A percentile compares a stretch with the other conserved stretches of the same genome.
Conservation (phyloP, 2,113 vertebrate species). For the Leucosticte australis region DNA sequence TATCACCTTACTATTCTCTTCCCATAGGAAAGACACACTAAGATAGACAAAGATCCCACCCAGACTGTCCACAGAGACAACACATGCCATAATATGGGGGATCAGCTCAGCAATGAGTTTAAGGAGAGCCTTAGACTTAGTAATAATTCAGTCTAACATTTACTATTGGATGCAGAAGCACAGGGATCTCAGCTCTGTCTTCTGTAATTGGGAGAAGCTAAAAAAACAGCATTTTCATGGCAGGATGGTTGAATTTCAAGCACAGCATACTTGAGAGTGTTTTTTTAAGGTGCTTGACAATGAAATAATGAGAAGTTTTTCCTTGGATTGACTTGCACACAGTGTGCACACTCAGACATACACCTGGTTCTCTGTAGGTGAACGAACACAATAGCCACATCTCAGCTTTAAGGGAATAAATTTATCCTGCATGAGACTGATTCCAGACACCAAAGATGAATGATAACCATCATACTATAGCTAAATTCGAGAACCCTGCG, state of each 20-base stretch:
- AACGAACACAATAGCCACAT: background rate
- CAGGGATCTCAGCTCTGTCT: background rate
- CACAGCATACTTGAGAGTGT: background rate
- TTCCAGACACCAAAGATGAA: background rate
- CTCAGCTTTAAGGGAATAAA: background rate
- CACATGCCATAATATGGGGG: background rate
- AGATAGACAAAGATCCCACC: background rate
- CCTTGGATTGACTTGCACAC: background rate
- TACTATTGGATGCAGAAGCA: background rate
- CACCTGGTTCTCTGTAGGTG: background rate
- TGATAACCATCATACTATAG: background rate
- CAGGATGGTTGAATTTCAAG: background rate
- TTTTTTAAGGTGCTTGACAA: background rate
- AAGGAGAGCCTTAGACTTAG: background rate
- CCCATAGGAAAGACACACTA: background rate
- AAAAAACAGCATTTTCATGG: background rate
- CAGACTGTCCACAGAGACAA: background rate
- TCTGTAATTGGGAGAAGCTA: background rate
- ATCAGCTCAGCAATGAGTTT: background rate
- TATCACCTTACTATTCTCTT: background rate
- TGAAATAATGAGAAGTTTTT: background rate
- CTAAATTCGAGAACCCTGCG: background rate
- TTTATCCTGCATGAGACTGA: background rate
- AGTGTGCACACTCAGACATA: accelerated
- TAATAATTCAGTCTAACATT: background rate